Evolutionary conservation across 1,140 invertebrate genomes (phyloP).

Genomic region (Monochamus saltuarius): DNA sequence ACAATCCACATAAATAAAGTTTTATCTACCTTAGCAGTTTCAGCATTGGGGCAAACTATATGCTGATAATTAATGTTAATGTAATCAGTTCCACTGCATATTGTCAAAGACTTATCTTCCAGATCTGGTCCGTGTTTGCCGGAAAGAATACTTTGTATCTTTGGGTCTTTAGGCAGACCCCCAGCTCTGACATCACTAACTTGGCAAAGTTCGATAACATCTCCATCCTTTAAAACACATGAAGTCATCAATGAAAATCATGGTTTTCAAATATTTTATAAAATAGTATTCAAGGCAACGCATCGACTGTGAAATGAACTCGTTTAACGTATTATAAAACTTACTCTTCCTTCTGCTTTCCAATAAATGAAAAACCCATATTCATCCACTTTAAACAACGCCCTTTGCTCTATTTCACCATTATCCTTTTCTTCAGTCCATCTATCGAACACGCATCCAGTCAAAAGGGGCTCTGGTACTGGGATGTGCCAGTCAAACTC

Average conservation of each 20-base stretch:
- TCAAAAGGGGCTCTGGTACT: slow-evolving; percentile 83
- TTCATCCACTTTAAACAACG: slow-evolving; percentile 94
- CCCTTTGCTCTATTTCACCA: slow-evolving; percentile 82
- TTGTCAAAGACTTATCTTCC: slow-evolving; percentile 95
- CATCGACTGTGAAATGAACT: neutral
- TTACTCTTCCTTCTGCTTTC: slow-evolving; percentile 93
- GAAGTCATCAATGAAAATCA: neutral
- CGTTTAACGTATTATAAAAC: slow-evolving; percentile 9
- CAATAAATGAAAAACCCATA: slow-evolving; percentile 99
- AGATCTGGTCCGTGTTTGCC: slow-evolving; percentile 77
- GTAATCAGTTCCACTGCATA: slow-evolving; percentile 98
- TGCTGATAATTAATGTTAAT: slow-evolving; percentile 99
- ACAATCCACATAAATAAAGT: no score
- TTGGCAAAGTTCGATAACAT: slow-evolving; percentile 95
- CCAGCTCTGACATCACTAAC: slow-evolving; percentile 94
- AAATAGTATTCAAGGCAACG: neutral
- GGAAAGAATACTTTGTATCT: slow-evolving; percentile 75
- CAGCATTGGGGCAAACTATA: slow-evolving; percentile 89
- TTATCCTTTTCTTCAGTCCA: slow-evolving; percentile 97
- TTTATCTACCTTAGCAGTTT: slow-evolving; percentile 83
- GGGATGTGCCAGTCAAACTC: slow-evolving; percentile 98
- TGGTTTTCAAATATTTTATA: slow-evolving; percentile 10
- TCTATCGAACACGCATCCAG: slow-evolving; percentile 86
- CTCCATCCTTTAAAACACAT: slow-evolving; percentile 79
- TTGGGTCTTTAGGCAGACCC: slow-evolving; percentile 86